phyloP scores from a whole-genome alignment of 2,797 vertebrate genomes.

The Melanogrammus aeglefinus region DNA sequence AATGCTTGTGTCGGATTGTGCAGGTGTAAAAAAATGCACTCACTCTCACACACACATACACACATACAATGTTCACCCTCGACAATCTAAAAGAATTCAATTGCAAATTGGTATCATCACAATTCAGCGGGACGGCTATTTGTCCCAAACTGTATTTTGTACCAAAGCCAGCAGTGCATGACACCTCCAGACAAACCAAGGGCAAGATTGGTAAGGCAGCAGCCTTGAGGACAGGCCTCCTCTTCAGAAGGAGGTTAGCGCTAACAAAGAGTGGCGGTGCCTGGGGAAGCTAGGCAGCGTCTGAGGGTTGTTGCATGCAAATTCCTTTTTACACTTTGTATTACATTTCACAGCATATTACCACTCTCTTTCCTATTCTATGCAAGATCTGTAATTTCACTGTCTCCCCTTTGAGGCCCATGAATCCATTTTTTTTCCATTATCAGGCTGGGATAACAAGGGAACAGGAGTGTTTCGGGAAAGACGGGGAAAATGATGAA shows the following conservation, averaged over 20 bases:
- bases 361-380: background rate
- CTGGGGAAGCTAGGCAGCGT: background rate
- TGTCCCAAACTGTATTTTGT: background rate
- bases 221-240: background rate
- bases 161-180: background rate
- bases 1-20: background rate
- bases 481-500: background rate
- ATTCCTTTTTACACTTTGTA: conserved; percentile 1
- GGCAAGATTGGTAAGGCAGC: background rate
- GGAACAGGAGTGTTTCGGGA: background rate
- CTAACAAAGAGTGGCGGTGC: background rate
- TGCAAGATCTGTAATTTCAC: conserved; percentile 1
- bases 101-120: background rate
- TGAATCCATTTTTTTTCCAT: background rate
- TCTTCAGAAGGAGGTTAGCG: background rate
- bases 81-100: background rate
- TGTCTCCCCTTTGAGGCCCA: background rate
- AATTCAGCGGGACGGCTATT: background rate
- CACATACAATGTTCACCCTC: background rate
- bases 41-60: background rate
- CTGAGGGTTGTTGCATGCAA: background rate
- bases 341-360: background rate
- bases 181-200: background rate
- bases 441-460: background rate
- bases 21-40: background rate